These are phyloP conservation scores for Trisateles emortualis DNA, from an alignment of 2,888 invertebrate species.

Conservation along the genomic window DNA sequence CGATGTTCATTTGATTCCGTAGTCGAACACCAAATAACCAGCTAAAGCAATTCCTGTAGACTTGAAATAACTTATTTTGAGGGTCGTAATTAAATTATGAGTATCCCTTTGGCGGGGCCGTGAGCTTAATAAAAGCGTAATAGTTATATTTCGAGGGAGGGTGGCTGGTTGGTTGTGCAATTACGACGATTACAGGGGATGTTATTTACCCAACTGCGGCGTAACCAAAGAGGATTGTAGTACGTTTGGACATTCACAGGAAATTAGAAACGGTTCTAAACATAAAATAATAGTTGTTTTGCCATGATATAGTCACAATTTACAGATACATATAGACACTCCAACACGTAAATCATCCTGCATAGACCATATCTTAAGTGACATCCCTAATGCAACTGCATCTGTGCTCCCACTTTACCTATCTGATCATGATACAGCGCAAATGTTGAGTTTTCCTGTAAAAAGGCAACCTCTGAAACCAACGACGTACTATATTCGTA, in stretches of 20 bases:
- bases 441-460: no score
- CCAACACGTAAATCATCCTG: no score
- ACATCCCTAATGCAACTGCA: no score
- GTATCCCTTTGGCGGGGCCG: slow-evolving; percentile 79
- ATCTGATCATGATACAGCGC: no score
- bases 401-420: no score
- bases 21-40: slow-evolving; percentile 58
- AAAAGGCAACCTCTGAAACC: no score
- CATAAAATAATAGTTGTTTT: slow-evolving; percentile 11
- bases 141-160: slow-evolving; percentile 79
- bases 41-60: slow-evolving; percentile 59
- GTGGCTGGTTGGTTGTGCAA: slow-evolving; percentile 69
- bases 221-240: slow-evolving; percentile 46
- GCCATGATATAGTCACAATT: no score
- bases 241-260: slow-evolving; percentile 29
- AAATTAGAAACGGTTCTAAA: slow-evolving; percentile 26
- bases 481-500: no score
- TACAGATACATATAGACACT: no score
- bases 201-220: slow-evolving; percentile 54
- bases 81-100: slow-evolving; percentile 82
- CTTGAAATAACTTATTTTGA: slow-evolving; percentile 71
- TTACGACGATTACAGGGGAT: slow-evolving; percentile 61
- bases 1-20: slow-evolving; percentile 45
- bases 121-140: slow-evolving; percentile 83
- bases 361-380: no score